Conservation (phyloP, 2,888 invertebrate species). For the Chelonus formosanus region DNA sequence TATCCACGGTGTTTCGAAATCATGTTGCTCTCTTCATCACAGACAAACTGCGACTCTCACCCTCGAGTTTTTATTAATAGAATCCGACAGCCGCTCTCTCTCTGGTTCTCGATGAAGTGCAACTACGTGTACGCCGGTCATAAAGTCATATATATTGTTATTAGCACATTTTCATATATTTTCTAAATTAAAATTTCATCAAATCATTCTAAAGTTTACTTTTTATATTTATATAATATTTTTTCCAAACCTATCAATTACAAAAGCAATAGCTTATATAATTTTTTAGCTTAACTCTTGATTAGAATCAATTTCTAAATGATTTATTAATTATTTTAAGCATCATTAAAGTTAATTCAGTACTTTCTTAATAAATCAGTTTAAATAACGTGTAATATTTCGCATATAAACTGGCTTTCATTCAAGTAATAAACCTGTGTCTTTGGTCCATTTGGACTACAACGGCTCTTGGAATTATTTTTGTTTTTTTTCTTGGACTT, state of each 20-base stretch:
- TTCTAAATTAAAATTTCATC: too few species aligned
- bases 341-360: too few species aligned
- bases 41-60: constrained; percentile 17
- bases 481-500: constrained; percentile 57
- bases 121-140: not conserved
- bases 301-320: too few species aligned
- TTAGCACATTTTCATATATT: constrained; percentile 2
- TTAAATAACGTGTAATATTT: constrained; percentile 10
- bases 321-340: too few species aligned
- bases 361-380: too few species aligned
- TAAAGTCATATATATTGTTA: not conserved
- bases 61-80: constrained; percentile 34
- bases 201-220: too few species aligned
- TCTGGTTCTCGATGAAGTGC: constrained; percentile 30
- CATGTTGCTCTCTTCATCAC: constrained; percentile 1
- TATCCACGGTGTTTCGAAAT: constrained; percentile 23
- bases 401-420: constrained; percentile 54
- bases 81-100: constrained; percentile 23
- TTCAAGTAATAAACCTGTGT: constrained; percentile 55
- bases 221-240: too few species aligned
- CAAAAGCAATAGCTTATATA: too few species aligned
- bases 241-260: too few species aligned
- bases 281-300: too few species aligned
- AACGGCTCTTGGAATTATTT: constrained; percentile 48
- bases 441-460: constrained; percentile 57